phyloP scores from a whole-genome alignment of 2,888 invertebrate species.

The Coleophora flavipennella region DNA sequence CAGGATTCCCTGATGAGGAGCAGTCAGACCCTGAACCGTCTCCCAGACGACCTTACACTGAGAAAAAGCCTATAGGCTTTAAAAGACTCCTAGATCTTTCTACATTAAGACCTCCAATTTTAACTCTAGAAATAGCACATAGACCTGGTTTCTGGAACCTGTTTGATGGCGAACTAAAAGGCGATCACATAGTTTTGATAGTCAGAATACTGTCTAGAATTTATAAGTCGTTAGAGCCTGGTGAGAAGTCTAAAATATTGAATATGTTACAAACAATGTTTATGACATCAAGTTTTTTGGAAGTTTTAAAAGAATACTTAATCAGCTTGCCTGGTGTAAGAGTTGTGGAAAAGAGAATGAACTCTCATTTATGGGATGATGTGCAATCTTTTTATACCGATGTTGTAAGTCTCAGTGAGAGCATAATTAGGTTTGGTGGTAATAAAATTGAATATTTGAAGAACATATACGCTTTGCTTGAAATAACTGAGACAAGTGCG shows the following conservation, averaged over 20 bases:
- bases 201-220: slow-evolving; percentile 52
- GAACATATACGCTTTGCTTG: slow-evolving; percentile 35
- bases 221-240: slow-evolving; percentile 38
- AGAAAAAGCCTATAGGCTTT: slow-evolving; percentile 59
- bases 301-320: slow-evolving; percentile 40
- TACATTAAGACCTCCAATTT: slow-evolving; percentile 41
- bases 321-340: slow-evolving; percentile 38
- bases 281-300: slow-evolving; percentile 42
- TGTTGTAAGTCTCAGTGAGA: slow-evolving; percentile 40
- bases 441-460: slow-evolving; percentile 30
- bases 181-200: slow-evolving; percentile 61
- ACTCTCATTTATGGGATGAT: slow-evolving; percentile 57
- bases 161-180: slow-evolving; percentile 48
- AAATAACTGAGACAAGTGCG: slow-evolving; percentile 40
- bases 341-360: slow-evolving; percentile 50
- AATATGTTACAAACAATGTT: slow-evolving; percentile 39
- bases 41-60: slow-evolving; percentile 29
- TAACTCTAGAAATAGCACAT: slow-evolving; percentile 53
- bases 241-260: slow-evolving; percentile 43
- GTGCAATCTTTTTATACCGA: slow-evolving; percentile 43
- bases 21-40: slow-evolving; percentile 20
- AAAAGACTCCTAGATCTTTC: slow-evolving; percentile 55
- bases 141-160: slow-evolving; percentile 60
- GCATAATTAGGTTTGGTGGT: slow-evolving; percentile 37
- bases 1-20: slow-evolving; percentile 41